These are phyloP conservation scores for Aleiodes testaceus DNA, from an alignment of 2,888 invertebrate genomes.

Conservation along the genomic window DNA sequence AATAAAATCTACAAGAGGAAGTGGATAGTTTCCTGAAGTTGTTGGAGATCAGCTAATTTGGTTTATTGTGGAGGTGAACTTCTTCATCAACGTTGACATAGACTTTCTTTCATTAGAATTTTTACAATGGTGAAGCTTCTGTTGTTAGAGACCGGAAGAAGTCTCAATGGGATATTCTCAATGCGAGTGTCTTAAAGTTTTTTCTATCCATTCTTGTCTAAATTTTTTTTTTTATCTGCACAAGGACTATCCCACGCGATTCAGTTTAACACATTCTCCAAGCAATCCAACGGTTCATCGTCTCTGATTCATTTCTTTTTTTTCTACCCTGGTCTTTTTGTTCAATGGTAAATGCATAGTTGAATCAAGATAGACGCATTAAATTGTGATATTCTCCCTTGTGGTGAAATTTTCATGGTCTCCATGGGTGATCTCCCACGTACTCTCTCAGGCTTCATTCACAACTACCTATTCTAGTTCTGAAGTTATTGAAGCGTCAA, in stretches of 20 bases:
- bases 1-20: background rate
- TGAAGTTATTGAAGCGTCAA: slow-evolving; percentile 50
- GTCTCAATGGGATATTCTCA: slow-evolving; percentile 53
- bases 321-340: too few relatives aligned
- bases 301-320: slow-evolving; percentile 52
- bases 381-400: too few relatives aligned
- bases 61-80: slow-evolving; percentile 17
- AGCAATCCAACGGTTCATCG: slow-evolving; percentile 44
- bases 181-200: slow-evolving; percentile 41
- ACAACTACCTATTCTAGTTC: background rate
- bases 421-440: slow-evolving; percentile 40
- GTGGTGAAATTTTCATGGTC: slow-evolving; percentile 23
- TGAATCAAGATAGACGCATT: slow-evolving; percentile 37
- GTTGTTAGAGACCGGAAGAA: slow-evolving; percentile 52
- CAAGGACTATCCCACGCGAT: slow-evolving; percentile 65
- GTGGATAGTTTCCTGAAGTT: background rate
- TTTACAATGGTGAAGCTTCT: slow-evolving; percentile 8
- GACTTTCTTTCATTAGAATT: slow-evolving; percentile 17
- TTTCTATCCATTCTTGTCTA: slow-evolving; percentile 12
- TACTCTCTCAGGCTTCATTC: slow-evolving; percentile 38
- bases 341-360: slow-evolving; percentile 37
- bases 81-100: slow-evolving; percentile 32
- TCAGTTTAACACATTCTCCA: slow-evolving; percentile 42
- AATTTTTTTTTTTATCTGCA: slow-evolving; percentile 42
- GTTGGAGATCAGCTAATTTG: slow-evolving; percentile 22